Conservation (phyloP, 2,113 vertebrate genomes). For the Nothoprocta pentlandii region DNA sequence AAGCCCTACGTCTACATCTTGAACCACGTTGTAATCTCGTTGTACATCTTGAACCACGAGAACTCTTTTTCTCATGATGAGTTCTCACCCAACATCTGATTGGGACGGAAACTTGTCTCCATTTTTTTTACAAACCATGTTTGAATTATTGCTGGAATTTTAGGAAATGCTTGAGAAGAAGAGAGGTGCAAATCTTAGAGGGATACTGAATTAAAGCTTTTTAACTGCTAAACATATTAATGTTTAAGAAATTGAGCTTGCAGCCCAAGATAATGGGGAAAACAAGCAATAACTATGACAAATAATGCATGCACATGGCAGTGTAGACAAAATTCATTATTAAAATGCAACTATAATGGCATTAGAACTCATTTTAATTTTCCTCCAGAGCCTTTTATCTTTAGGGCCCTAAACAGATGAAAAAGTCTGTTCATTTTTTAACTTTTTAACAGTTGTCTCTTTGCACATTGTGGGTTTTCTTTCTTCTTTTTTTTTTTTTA, state of each 20-base stretch:
- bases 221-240: slow-evolving; percentile 36
- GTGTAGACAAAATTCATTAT: slow-evolving; percentile 45
- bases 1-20: neutral
- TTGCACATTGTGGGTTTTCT: accelerated
- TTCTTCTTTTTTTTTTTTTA: neutral
- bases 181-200: neutral
- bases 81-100: neutral
- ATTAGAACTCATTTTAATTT: slow-evolving; percentile 63
- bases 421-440: neutral
- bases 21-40: neutral
- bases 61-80: neutral
- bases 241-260: neutral
- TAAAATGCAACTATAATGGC: slow-evolving; percentile 57
- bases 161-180: neutral
- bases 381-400: slow-evolving; percentile 43
- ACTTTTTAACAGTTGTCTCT: neutral
- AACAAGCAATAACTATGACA: slow-evolving; percentile 33
- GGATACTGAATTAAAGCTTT: neutral
- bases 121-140: neutral
- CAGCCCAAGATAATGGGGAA: slow-evolving; percentile 7
- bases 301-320: slow-evolving; percentile 39
- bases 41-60: neutral
- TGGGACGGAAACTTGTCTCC: neutral
- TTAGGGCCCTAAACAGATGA: neutral
- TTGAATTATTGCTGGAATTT: neutral